Conservation (phyloP, 2,888 invertebrate species). For the Cheilosia grossa region DNA sequence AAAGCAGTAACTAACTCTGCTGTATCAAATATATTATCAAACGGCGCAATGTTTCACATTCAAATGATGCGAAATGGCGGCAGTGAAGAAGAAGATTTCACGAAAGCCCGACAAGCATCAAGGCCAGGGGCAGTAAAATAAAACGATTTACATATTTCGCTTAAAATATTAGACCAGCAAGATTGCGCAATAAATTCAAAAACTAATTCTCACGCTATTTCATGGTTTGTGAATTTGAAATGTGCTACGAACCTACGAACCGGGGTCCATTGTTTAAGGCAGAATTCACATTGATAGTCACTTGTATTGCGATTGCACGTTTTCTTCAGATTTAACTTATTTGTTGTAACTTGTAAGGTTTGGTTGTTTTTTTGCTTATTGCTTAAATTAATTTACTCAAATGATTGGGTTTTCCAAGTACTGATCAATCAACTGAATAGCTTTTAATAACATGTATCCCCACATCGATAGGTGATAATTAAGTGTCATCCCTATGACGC, state of each 20-base stretch:
- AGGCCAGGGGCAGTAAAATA: conserved; percentile 24
- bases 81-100: conserved; percentile 31
- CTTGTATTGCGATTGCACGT: conserved; percentile 25
- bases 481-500: conserved; percentile 10
- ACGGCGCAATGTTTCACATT: conserved; percentile 20
- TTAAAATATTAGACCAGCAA: conserved; percentile 28
- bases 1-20: conserved; percentile 3
- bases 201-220: conserved; percentile 17
- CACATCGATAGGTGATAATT: background rate
- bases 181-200: conserved; percentile 25
- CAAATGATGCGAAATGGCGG: conserved; percentile 12
- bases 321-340: background rate
- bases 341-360: background rate
- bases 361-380: background rate
- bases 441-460: background rate
- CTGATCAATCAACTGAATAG: background rate
- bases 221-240: conserved; percentile 12
- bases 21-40: conserved; percentile 11
- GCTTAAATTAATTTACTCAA: background rate
- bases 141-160: conserved; percentile 25
- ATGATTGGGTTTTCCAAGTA: conserved; percentile 13
- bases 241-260: conserved; percentile 6
- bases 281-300: conserved; percentile 6
- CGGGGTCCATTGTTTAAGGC: conserved; percentile 19
- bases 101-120: conserved; percentile 18